Conservation (phyloP, 2,888 invertebrate species). For the Pseudococcus viburni region DNA sequence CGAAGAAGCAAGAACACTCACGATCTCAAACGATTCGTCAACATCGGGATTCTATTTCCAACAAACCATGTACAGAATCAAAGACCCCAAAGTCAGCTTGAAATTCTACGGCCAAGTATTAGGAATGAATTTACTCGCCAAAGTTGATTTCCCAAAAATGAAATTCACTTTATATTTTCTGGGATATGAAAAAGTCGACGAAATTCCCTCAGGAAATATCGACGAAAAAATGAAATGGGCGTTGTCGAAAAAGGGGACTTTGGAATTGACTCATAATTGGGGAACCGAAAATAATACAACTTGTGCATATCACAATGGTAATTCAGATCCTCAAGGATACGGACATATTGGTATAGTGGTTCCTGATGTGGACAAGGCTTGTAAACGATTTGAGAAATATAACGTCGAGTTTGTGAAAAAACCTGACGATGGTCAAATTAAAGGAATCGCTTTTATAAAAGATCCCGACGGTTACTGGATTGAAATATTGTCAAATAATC, state of each 20-base stretch:
- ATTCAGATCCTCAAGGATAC: conserved; percentile 89
- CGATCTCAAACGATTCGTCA: background rate
- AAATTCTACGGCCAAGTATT: conserved; percentile 93
- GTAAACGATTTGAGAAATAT: conserved; percentile 86
- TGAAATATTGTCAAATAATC: conserved; percentile 80
- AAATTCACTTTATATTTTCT: conserved; percentile 93
- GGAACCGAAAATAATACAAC: conserved; percentile 89
- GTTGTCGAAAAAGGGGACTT: conserved; percentile 85
- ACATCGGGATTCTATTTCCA: conserved; percentile 75
- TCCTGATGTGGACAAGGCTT: conserved; percentile 89
- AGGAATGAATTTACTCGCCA: conserved; percentile 91
- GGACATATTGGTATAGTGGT: conserved; percentile 95
- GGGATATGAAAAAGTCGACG: conserved; percentile 85
- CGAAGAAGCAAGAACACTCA: background rate
- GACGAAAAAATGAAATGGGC: conserved; percentile 83
- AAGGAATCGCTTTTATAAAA: conserved; percentile 92
- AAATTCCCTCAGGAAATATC: conserved; percentile 80
- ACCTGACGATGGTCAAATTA: conserved; percentile 90
- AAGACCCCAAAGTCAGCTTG: conserved; percentile 88
- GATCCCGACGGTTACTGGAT: conserved; percentile 99
- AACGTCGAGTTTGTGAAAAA: conserved; percentile 92
- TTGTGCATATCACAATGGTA: conserved; percentile 86
- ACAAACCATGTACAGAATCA: conserved; percentile 97
- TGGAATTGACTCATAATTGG: conserved; percentile 97
- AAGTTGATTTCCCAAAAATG: conserved; percentile 89